Base-by-base conservation (phyloP, 2,888 invertebrate species). In the Rhingia campestris region DNA sequence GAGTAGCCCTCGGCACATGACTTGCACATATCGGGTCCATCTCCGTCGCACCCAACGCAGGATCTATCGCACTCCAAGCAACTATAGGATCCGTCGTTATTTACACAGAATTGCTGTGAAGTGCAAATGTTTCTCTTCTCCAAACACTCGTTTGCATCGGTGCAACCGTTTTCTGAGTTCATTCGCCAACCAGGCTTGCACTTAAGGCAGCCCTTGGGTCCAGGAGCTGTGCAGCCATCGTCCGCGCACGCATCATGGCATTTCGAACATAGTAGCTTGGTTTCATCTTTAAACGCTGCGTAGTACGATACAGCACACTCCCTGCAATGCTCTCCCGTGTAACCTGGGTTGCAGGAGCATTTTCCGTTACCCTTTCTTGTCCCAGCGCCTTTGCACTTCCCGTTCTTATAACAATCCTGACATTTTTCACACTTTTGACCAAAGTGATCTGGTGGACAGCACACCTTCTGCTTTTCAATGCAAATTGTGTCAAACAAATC, bases 311-410 rank as follows among this genome's bases (percentile, higher is more conserved):
- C 89, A 10, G 93, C 93, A 91, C 99, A 99, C n/a, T 93, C 91
- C 67, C 95, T 93, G 91, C 99, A 99, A 33, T 92, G 91, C 0
- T 94, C 93, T 0, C 98, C 98, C 0, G 90, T 88, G 89, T 99
- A 99, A 0, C 97, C 98, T 5, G 90, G 88, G 88, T 97, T 95
- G 91, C 99, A 99, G 10, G 93, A 92, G 89, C 99, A 99, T 81
- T 95, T 94, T 0, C 99, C 99, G 89, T 95, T 97, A 0, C 99
- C 99, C 91, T 97, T 97, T 51, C 98, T 93, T 0, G 98, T 98
- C 0, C 99, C 99, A 84, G 95, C 95, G 0, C 99, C 99, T 86
- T 94, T 91, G 86, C 94, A 94, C 90, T 94, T 95, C 4, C 91
- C 91, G 87, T 91, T 91, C 0, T 98, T 98, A 92, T 96, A 96